These are phyloP conservation scores for Hyles vespertilio DNA, from an alignment of 1,140 invertebrate species.

Conservation along the genomic window DNA sequence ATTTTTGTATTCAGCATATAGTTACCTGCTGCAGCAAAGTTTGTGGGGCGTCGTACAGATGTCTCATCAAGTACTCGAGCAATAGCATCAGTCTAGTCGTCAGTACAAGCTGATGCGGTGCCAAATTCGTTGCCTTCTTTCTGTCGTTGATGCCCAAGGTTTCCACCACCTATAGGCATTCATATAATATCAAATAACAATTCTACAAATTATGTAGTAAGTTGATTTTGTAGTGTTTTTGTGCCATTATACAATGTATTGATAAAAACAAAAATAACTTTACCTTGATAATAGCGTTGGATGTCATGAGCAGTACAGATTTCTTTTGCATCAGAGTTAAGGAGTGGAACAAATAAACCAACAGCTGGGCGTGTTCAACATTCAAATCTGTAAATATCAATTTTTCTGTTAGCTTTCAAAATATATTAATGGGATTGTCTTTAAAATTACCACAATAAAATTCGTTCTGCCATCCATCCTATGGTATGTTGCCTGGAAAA, in stretches of 20 bases:
- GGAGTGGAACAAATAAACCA: constrained; percentile 96
- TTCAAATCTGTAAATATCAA: constrained; percentile 86
- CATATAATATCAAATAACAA: not conserved
- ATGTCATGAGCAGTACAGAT: constrained; percentile 89
- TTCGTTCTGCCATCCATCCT: too few relatives aligned
- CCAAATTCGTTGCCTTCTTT: constrained; percentile 46
- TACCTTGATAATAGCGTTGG: constrained; percentile 75
- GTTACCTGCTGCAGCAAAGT: constrained; percentile 86
- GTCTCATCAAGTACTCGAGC: constrained; percentile 97
- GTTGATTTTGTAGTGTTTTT: not conserved
- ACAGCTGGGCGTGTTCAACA: constrained; percentile 95
- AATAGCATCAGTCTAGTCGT: constrained; percentile 90
- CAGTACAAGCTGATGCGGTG: constrained; percentile 83
- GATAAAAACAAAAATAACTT: constrained; percentile 4
- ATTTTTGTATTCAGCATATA: not conserved
- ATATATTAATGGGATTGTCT: too few relatives aligned
- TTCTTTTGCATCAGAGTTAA: constrained; percentile 98
- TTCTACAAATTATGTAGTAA: not conserved
- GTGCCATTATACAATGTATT: not conserved
- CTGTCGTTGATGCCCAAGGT: constrained; percentile 86
- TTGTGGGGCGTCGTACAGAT: constrained; percentile 92
- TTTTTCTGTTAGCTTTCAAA: too few relatives aligned
- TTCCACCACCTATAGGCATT: constrained; percentile 86
- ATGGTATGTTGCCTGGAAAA: too few relatives aligned
- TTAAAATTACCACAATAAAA: too few relatives aligned